Conservation (phyloP, 2,888 invertebrate species). For the Lycophotia porphyrea region DNA sequence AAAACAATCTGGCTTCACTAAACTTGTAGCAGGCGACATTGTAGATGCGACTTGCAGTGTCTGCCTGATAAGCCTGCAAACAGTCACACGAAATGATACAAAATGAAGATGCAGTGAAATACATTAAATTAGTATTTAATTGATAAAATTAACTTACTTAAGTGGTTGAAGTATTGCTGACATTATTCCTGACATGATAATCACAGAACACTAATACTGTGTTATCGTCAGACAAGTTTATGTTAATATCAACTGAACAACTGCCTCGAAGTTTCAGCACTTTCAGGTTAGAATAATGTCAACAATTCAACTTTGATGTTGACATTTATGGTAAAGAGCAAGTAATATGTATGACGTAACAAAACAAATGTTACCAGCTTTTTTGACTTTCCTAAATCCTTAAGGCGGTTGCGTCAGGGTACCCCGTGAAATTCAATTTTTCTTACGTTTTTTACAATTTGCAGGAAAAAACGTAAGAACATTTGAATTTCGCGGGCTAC, state of each 20-base stretch:
- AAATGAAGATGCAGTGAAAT: background rate
- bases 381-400: background rate
- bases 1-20: conserved; percentile 79
- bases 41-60: conserved; percentile 73
- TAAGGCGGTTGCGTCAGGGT: too few species aligned
- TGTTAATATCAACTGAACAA: background rate
- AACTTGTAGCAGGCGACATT: conserved; percentile 67
- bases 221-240: background rate
- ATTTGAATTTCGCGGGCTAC: too few species aligned
- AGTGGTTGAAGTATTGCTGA: conserved; percentile 80
- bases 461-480: too few species aligned
- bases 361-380: conserved; percentile 4
- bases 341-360: background rate
- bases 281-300: conserved; percentile 23
- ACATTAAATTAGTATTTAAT: background rate
- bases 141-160: conserved; percentile 69
- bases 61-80: conserved; percentile 79
- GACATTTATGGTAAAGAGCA: too few species aligned
- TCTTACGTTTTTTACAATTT: too few species aligned
- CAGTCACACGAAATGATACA: background rate
- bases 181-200: conserved; percentile 80
- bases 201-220: conserved; percentile 4
- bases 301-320: background rate
- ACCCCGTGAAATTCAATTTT: too few species aligned
- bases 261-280: background rate